Conservation (phyloP, 2,797 vertebrate genomes). For the Sebastiscus albofasciatus region DNA sequence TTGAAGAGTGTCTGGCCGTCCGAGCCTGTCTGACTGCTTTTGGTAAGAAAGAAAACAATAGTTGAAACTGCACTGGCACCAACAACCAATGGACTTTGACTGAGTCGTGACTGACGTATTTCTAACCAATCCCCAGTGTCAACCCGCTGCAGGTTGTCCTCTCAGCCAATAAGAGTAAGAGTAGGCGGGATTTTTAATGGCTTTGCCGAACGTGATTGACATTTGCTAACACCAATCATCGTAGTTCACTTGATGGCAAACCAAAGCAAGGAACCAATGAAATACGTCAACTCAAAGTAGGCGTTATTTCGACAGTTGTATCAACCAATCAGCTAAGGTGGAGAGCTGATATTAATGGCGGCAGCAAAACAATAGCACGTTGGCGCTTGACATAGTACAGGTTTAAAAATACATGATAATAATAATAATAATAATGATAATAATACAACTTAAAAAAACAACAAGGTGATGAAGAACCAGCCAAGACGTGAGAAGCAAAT, state of each 20-base stretch:
- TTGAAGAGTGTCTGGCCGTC: neutral
- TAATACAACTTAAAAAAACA: neutral
- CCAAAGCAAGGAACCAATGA: neutral
- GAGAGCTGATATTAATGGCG: neutral
- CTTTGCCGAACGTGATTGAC: neutral
- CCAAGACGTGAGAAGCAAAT: neutral
- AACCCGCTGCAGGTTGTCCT: neutral
- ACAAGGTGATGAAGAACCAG: neutral
- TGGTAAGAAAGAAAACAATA: constrained; percentile 5
- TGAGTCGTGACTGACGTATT: constrained; percentile 4
- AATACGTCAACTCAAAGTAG: neutral
- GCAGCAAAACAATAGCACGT: constrained; percentile 45
- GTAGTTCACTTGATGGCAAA: neutral
- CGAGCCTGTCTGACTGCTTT: constrained; percentile 18
- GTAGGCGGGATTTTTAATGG: neutral
- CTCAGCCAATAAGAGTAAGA: constrained; percentile 17
- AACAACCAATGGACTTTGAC: constrained; percentile 32
- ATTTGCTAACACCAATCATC: neutral
- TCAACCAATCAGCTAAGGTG: constrained; percentile 3
- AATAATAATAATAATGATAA: neutral
- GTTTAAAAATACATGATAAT: neutral
- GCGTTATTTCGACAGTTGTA: neutral
- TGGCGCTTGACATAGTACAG: neutral
- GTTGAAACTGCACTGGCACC: neutral
- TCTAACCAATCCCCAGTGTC: constrained; percentile 15